Conservation (phyloP, 2,888 invertebrate genomes). For the Melinaea marsaeus region DNA sequence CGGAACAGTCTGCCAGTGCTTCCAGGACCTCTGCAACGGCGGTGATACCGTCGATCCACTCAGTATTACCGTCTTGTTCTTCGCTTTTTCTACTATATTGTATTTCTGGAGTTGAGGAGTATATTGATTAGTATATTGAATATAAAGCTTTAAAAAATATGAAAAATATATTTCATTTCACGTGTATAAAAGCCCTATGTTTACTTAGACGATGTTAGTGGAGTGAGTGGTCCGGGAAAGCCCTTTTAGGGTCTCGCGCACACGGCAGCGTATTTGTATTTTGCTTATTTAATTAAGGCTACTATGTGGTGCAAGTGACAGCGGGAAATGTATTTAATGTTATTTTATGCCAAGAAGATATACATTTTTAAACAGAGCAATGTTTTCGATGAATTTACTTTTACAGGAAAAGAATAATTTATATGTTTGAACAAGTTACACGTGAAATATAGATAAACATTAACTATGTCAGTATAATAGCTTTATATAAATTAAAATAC, state of each 20-base stretch:
- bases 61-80: slow-evolving; percentile 38
- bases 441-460: too few relatives aligned
- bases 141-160: slow-evolving; percentile 2
- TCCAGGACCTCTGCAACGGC: slow-evolving; percentile 78
- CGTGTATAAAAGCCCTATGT: slow-evolving; percentile 15
- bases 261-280: slow-evolving; percentile 46
- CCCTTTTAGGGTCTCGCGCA: slow-evolving; percentile 37
- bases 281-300: slow-evolving; percentile 42
- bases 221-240: slow-evolving; percentile 33
- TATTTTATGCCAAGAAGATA: not conserved
- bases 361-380: too few relatives aligned
- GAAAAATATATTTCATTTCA: slow-evolving; percentile 1
- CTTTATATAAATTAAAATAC: too few relatives aligned
- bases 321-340: slow-evolving; percentile 23
- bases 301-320: slow-evolving; percentile 24
- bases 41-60: slow-evolving; percentile 42
- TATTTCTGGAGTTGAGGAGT: slow-evolving; percentile 35
- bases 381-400: too few relatives aligned
- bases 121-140: not conserved
- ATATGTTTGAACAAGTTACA: too few relatives aligned
- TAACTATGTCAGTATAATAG: too few relatives aligned
- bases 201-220: slow-evolving; percentile 13
- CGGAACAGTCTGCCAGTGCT: slow-evolving; percentile 81
- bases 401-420: too few relatives aligned
- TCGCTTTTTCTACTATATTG: slow-evolving; percentile 41